Percentiles rank a stretch among this genome's conserved stretches.
Conservation (phyloP, 2,797 vertebrate species). For the Gila robusta region DNA sequence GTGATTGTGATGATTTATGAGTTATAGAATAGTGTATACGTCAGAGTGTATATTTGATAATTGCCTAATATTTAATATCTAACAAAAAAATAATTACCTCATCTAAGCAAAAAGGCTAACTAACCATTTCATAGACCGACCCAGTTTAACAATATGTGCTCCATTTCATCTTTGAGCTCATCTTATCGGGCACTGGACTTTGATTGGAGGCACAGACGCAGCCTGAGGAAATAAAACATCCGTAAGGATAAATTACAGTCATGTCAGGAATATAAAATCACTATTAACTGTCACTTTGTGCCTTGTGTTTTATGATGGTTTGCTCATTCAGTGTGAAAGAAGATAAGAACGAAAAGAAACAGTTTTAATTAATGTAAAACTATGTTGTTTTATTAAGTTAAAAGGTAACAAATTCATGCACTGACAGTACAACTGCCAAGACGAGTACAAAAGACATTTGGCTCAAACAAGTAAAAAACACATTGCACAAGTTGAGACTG, state of each 20-base stretch:
- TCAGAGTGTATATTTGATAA: background rate
- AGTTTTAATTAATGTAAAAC: background rate
- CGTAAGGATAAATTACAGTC: background rate
- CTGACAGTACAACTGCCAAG: background rate
- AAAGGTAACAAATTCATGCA: background rate
- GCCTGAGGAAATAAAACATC: background rate
- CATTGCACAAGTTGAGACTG: background rate
- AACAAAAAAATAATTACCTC: background rate
- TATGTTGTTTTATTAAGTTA: conserved; percentile 35
- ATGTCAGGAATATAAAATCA: background rate
- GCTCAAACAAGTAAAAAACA: conserved; percentile 7
- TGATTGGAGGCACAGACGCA: background rate
- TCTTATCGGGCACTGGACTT: background rate
- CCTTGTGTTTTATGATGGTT: no score
- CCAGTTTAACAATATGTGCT: background rate
- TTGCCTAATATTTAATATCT: background rate
- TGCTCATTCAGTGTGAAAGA: background rate
- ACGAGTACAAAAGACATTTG: conserved; percentile 20
- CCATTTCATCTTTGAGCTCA: background rate
- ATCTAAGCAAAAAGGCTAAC: background rate
- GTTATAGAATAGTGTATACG: background rate
- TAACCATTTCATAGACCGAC: background rate
- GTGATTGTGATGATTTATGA: background rate
- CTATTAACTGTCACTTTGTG: background rate
- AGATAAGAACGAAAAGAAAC: background rate